These are phyloP conservation scores for Hemichromis elongatus DNA, from an alignment of 2,113 vertebrate genomes.

Conservation along the genomic window DNA sequence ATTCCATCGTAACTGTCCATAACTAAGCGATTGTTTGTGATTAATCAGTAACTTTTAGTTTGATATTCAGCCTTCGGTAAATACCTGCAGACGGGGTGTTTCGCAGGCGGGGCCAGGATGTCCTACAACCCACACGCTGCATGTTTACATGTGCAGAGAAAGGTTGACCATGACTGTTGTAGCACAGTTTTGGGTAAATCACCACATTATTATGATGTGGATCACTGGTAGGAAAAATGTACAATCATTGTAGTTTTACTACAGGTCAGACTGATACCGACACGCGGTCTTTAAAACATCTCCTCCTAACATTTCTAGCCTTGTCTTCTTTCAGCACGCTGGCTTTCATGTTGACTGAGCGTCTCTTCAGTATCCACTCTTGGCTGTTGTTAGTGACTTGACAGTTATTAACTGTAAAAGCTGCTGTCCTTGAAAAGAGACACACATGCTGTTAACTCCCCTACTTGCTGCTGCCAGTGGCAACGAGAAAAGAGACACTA, in stretches of 20 bases:
- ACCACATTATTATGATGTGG: neutral
- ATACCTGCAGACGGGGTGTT: neutral
- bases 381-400: neutral
- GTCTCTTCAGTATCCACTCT: neutral
- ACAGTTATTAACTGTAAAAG: neutral
- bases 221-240: neutral
- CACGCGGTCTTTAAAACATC: neutral
- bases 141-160: neutral
- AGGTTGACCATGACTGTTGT: neutral
- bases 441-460: neutral
- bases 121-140: neutral
- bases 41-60: constrained; percentile 36
- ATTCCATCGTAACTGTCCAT: neutral
- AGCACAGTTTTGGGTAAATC: neutral
- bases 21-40: neutral
- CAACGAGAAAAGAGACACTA: neutral
- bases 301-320: neutral
- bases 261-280: neutral
- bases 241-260: neutral
- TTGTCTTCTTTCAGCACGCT: neutral
- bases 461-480: neutral
- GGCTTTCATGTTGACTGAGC: neutral
- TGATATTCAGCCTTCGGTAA: constrained; percentile 16
- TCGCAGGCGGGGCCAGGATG: neutral
- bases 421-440: neutral